Conservation (phyloP, 2,113 vertebrate genomes). For the Laticauda laticaudata region DNA sequence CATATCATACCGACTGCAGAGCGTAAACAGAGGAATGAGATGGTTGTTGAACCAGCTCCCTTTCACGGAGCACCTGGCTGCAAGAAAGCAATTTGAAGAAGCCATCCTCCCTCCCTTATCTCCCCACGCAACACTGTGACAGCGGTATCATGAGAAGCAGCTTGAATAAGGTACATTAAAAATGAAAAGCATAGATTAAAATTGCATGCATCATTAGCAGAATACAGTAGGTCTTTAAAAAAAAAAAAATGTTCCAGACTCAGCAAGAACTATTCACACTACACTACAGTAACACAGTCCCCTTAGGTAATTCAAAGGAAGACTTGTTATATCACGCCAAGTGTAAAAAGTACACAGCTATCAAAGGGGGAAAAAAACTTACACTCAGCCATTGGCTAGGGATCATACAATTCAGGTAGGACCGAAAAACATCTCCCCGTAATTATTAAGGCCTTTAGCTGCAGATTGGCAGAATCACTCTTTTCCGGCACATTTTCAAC, state of each 20-base stretch:
- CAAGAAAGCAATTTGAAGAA: neutral
- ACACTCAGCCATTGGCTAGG: neutral
- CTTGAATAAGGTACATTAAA: conserved; percentile 40
- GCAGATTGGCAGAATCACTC: neutral
- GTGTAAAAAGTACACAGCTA: neutral
- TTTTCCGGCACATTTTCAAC: neutral
- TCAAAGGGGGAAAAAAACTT: neutral
- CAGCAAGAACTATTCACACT: conserved; percentile 8
- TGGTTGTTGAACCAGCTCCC: neutral
- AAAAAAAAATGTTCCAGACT: conserved; percentile 20
- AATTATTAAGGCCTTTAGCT: neutral
- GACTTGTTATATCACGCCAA: neutral
- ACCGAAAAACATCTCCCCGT: neutral
- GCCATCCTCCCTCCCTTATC: neutral
- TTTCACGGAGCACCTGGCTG: neutral
- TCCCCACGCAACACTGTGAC: neutral
- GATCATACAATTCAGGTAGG: neutral
- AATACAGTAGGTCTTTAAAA: conserved; percentile 30
- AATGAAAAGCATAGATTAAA: conserved; percentile 58
- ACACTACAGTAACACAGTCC: fast-evolving
- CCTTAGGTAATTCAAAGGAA: fast-evolving
- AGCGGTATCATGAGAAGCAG: conserved; percentile 36
- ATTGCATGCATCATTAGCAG: conserved; percentile 43
- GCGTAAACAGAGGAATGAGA: neutral
- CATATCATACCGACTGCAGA: neutral